Conservation (phyloP, 1,140 invertebrate genomes). For the Pantala flavescens region DNA sequence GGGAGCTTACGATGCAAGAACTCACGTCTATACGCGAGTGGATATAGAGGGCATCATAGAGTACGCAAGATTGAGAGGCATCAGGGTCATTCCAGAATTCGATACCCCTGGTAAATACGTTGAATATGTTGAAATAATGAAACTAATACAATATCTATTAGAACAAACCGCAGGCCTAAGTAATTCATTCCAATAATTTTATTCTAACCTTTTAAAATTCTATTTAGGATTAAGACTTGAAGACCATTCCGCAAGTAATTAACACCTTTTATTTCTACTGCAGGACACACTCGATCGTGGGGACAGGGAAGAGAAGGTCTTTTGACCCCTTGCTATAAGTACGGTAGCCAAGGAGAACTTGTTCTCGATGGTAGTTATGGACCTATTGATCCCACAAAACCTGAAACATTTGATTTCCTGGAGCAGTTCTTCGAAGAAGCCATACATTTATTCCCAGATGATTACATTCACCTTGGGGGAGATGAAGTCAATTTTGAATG, state of each 20-base stretch:
- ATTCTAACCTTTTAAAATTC: too few relatives aligned
- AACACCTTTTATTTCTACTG: too few relatives aligned
- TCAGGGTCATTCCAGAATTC: slow-evolving; percentile 82
- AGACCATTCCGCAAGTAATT: slow-evolving; percentile 57
- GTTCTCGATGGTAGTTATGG: slow-evolving; percentile 49
- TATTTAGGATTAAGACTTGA: slow-evolving; percentile 36
- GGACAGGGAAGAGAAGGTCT: slow-evolving; percentile 57
- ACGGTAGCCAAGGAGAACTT: background rate
- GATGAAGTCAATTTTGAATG: slow-evolving; percentile 83
- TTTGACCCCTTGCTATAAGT: slow-evolving; percentile 59
- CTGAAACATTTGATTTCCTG: slow-evolving; percentile 55
- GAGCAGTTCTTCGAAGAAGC: slow-evolving; percentile 58
- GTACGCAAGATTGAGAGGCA: slow-evolving; percentile 69
- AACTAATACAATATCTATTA: too few relatives aligned
- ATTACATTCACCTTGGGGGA: slow-evolving; percentile 76
- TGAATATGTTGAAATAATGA: slow-evolving; percentile 32
- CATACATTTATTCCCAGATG: slow-evolving; percentile 55
- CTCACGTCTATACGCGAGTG: slow-evolving; percentile 54
- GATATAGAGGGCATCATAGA: slow-evolving; percentile 60
- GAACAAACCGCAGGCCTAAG: too few relatives aligned
- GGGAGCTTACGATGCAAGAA: slow-evolving; percentile 56
- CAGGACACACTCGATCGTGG: slow-evolving; percentile 79
- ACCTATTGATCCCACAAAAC: slow-evolving; percentile 62
- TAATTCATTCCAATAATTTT: too few relatives aligned
- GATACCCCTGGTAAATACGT: slow-evolving; percentile 74